These are phyloP conservation scores for Scleropages formosus DNA, from an alignment of 2,797 vertebrate genomes.

Conservation along the genomic window DNA sequence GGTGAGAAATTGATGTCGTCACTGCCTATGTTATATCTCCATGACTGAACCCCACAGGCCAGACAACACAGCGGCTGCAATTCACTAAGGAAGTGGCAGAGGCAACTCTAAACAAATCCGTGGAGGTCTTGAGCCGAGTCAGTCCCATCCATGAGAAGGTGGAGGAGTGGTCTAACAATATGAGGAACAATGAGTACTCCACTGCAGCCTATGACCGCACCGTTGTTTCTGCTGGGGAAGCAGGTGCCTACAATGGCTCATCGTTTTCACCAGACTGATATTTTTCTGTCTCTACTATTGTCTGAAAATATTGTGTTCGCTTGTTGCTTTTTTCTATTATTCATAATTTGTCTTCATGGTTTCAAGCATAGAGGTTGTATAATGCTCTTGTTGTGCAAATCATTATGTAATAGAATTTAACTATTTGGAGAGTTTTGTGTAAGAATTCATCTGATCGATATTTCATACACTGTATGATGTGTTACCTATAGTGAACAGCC, in stretches of 20 bases:
- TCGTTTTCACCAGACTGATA: neutral
- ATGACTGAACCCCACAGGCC: slow-evolving; percentile 57
- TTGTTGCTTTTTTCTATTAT: too few species aligned
- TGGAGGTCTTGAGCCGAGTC: slow-evolving; percentile 68
- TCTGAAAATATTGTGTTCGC: too few species aligned
- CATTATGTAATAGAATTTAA: neutral
- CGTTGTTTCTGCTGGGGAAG: slow-evolving; percentile 77
- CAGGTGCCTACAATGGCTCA: slow-evolving; percentile 69
- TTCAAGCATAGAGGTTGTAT: too few species aligned
- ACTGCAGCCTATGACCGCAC: slow-evolving; percentile 75
- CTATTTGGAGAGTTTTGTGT: neutral
- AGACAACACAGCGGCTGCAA: slow-evolving; percentile 71
- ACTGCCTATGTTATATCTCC: slow-evolving; percentile 1
- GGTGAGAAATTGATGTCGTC: neutral
- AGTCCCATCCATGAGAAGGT: slow-evolving; percentile 75
- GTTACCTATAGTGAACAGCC: slow-evolving; percentile 75
- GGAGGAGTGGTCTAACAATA: slow-evolving; percentile 78
- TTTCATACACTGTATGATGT: neutral
- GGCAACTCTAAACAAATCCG: slow-evolving; percentile 71
- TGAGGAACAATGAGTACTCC: slow-evolving; percentile 77
- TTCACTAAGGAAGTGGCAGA: slow-evolving; percentile 70
- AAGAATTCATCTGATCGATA: neutral
- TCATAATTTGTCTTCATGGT: too few species aligned
- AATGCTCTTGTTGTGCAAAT: too few species aligned
- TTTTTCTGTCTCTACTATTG: neutral